These are phyloP conservation scores for Cecropterus lyciades DNA, from an alignment of 1,140 invertebrate species.

Conservation along the genomic window DNA sequence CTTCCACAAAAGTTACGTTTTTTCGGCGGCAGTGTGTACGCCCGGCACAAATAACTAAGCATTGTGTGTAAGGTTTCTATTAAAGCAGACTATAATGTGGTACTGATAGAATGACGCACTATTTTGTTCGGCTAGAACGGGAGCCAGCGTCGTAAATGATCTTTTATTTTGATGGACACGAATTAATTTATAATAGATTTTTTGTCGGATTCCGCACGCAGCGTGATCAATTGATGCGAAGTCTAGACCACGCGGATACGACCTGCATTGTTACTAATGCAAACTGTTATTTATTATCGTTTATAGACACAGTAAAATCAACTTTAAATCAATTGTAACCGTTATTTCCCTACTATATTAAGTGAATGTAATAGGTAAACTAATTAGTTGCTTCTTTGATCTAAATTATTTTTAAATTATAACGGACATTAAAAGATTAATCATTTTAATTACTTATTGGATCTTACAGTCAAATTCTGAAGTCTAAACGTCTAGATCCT, in stretches of 20 bases:
- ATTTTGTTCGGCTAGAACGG: constrained; percentile 55
- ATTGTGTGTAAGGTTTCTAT: constrained; percentile 70
- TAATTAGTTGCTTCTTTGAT: too few species aligned
- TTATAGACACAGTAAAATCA: constrained; percentile 15
- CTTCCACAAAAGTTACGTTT: constrained; percentile 51
- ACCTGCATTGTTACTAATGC: constrained; percentile 22
- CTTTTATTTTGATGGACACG: constrained; percentile 56
- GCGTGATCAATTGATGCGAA: constrained; percentile 8
- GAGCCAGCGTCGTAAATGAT: constrained; percentile 53
- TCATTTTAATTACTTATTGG: too few species aligned
- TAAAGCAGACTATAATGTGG: constrained; percentile 59
- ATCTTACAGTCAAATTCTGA: too few species aligned
- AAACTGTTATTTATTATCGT: constrained; percentile 25
- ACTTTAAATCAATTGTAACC: constrained; percentile 8
- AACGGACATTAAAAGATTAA: too few species aligned
- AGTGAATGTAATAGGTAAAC: neutral
- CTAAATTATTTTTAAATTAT: too few species aligned
- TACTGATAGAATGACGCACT: constrained; percentile 60
- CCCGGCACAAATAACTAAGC: constrained; percentile 57
- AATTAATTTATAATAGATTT: constrained; percentile 53
- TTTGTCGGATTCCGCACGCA: constrained; percentile 33
- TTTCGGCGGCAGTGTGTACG: constrained; percentile 54
- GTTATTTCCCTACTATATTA: constrained; percentile 11
- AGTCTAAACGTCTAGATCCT: too few species aligned
- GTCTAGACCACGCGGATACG: constrained; percentile 24